These are phyloP conservation scores for Cephus nigrinus DNA, from an alignment of 2,888 invertebrate genomes.

Conservation along the genomic window DNA sequence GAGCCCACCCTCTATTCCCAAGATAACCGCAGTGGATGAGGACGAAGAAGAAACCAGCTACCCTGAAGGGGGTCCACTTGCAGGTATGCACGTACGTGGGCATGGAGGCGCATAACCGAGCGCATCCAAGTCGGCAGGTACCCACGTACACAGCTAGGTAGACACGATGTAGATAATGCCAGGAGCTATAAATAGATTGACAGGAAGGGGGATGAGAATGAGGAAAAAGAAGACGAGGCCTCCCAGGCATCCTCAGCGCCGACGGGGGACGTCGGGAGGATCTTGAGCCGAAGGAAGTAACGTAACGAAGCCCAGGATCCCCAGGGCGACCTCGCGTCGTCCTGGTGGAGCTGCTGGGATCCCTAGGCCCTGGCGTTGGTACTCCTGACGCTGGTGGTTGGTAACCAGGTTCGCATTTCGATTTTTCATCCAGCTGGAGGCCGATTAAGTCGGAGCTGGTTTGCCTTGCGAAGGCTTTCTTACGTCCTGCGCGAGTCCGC, in stretches of 20 bases:
- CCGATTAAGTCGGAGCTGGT: constrained; percentile 39
- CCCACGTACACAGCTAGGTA: not conserved
- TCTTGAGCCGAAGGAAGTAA: constrained; percentile 44
- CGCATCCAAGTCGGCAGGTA: not conserved
- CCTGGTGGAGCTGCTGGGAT: too few species aligned
- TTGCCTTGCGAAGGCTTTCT: constrained; percentile 54
- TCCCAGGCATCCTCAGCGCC: not conserved
- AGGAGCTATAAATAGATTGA: constrained; percentile 43
- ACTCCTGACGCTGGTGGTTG: constrained; percentile 13
- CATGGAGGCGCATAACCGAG: constrained; percentile 1
- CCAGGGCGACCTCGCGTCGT: not conserved
- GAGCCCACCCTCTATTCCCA: not conserved
- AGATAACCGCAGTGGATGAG: not conserved
- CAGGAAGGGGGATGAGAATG: constrained; percentile 5
- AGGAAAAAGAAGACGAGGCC: constrained; percentile 2
- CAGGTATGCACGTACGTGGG: not conserved
- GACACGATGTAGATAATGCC: constrained; percentile 31
- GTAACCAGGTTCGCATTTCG: constrained; percentile 39
- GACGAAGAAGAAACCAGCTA: not conserved
- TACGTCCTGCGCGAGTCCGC: constrained; percentile 28
- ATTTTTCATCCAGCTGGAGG: constrained; percentile 26
- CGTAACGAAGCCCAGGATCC: constrained; percentile 38
- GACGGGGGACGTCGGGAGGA: constrained; percentile 9
- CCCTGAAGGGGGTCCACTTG: not conserved
- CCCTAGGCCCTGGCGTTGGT: not conserved